These are phyloP conservation scores for Silurus lanzhouensis DNA, from an alignment of 2,797 vertebrate species.

Conservation along the genomic window DNA sequence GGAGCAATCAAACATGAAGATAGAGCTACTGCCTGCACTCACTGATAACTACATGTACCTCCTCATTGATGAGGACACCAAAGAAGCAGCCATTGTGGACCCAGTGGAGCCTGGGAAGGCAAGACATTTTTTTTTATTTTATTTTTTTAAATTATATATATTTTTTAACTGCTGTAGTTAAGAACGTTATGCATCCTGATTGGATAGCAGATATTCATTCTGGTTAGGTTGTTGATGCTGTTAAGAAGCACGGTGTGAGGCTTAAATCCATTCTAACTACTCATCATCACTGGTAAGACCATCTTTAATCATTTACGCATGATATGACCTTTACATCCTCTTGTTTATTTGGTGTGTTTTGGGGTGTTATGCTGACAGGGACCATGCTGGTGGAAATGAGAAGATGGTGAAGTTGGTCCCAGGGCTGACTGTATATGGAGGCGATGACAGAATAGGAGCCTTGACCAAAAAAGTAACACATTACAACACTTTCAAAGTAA, in stretches of 20 bases:
- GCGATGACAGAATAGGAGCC: conserved; percentile 88
- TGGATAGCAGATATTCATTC: conserved; percentile 8
- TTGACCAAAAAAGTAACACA: conserved; percentile 89
- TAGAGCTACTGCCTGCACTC: conserved; percentile 90
- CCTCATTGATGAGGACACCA: conserved; percentile 86
- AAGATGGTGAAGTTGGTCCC: conserved; percentile 87
- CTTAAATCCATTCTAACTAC: conserved; percentile 93
- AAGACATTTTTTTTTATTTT: conserved; percentile 1
- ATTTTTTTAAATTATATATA: too few species aligned
- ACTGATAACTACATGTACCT: conserved; percentile 99
- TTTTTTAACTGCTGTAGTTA: background rate
- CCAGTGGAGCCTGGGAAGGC: conserved; percentile 95
- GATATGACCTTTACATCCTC: background rate
- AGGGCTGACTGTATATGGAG: conserved; percentile 87
- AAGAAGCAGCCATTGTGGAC: conserved; percentile 91
- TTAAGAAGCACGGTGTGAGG: conserved; percentile 85
- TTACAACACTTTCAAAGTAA: conserved; percentile 86
- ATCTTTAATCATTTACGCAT: background rate
- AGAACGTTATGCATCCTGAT: background rate
- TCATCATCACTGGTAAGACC: conserved; percentile 93
- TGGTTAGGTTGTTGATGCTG: conserved; percentile 83
- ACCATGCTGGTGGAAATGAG: conserved; percentile 95
- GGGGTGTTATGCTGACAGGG: conserved; percentile 72
- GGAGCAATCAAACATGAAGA: conserved; percentile 82
- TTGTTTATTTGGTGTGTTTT: background rate